These are phyloP conservation scores for Oenanthe oenanthe DNA, from an alignment of 2,113 vertebrate genomes.

Conservation along the genomic window DNA sequence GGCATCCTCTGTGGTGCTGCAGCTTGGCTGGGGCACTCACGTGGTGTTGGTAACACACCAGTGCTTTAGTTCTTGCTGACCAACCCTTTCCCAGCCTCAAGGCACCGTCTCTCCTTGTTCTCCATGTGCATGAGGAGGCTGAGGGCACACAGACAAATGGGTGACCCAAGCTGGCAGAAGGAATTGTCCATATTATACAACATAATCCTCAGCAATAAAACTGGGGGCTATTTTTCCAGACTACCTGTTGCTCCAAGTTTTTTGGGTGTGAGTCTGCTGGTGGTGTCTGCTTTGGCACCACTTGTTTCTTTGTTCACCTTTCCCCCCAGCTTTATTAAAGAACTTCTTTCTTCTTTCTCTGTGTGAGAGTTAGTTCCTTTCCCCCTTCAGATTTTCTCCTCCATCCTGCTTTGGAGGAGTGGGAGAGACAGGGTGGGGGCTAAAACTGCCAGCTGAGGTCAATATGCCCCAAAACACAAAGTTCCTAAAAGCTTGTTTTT, in stretches of 20 bases:
- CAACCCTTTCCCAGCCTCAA: neutral
- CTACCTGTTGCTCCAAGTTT: neutral
- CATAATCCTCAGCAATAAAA: neutral
- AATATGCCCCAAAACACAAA: neutral
- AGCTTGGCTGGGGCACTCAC: neutral
- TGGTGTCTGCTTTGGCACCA: neutral
- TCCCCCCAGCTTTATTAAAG: neutral
- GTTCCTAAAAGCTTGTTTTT: neutral
- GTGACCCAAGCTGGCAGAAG: neutral
- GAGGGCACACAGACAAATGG: accelerated
- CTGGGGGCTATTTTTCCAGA: neutral
- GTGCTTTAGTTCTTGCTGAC: neutral
- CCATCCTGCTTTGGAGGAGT: neutral
- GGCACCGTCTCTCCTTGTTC: neutral
- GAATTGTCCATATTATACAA: neutral
- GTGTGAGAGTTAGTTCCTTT: neutral
- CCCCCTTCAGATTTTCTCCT: neutral
- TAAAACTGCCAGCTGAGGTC: neutral
- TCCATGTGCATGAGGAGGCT: neutral
- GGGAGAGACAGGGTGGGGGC: neutral
- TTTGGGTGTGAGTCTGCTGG: neutral
- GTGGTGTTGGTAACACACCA: neutral
- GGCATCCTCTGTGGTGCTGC: neutral
- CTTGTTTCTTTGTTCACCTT: neutral
- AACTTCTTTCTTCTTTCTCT: too few relatives aligned